Evolutionary conservation across 1,140 invertebrate species (phyloP).

Genomic region (Rhagoletis zephyria): DNA sequence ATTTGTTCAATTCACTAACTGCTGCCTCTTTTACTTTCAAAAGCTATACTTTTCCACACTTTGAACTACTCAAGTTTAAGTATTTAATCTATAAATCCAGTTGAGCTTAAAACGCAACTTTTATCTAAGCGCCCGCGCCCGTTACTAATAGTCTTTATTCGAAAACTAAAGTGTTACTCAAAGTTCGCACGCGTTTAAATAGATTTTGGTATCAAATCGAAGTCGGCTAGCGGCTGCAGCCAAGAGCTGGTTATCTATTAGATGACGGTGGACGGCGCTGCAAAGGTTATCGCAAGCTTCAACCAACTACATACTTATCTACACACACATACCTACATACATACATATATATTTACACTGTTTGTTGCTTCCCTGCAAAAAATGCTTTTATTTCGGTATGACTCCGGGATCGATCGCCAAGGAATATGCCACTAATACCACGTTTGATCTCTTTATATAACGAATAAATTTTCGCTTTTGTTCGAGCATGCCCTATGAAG

Average conservation of each 20-base stretch:
- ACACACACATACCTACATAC: not conserved
- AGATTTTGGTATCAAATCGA: conserved; percentile 37
- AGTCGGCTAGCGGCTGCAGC: conserved; percentile 18
- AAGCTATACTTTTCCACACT: not conserved
- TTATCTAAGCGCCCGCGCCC: not conserved
- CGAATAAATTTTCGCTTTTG: too few relatives aligned
- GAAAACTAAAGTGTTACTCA: conserved; percentile 42
- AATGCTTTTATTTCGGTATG: too few relatives aligned
- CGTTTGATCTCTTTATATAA: too few relatives aligned
- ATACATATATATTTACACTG: too few relatives aligned
- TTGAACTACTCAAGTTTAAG: not conserved
- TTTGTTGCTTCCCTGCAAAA: too few relatives aligned
- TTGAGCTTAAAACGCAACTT: not conserved
- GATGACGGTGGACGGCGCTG: not conserved
- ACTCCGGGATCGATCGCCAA: too few relatives aligned
- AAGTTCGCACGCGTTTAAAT: conserved; percentile 54
- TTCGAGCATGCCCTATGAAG: too few relatives aligned
- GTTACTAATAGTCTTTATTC: not conserved
- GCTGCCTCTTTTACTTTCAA: too few relatives aligned
- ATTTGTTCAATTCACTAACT: too few relatives aligned
- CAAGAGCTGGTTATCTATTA: not conserved
- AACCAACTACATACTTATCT: not conserved
- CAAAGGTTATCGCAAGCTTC: conserved; percentile 41
- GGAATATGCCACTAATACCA: too few relatives aligned
- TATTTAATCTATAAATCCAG: not conserved